These are phyloP conservation scores for Epiperipatus broadwayi DNA, from an alignment of 2,888 invertebrate genomes.

Conservation along the genomic window DNA sequence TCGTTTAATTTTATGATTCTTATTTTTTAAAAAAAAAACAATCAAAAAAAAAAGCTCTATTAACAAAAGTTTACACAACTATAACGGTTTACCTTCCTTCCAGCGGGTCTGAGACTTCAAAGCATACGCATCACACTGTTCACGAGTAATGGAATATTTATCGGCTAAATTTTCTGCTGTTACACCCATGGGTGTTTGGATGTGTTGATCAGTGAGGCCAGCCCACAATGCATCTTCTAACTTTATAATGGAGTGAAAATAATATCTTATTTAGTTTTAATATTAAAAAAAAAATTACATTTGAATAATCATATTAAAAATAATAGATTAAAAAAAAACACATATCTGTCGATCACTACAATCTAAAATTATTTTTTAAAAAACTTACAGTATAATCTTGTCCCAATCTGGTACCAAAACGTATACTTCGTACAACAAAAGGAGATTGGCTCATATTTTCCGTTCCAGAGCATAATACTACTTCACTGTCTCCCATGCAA, in stretches of 20 bases:
- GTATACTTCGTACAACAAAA: slow-evolving; percentile 55
- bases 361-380: too few species aligned
- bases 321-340: too few species aligned
- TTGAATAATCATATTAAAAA: slow-evolving; percentile 1
- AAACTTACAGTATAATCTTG: slow-evolving; percentile 33
- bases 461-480: slow-evolving; percentile 72
- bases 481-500: slow-evolving; percentile 54
- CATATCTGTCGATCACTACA: too few species aligned
- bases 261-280: not conserved
- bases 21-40: too few species aligned
- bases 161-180: slow-evolving; percentile 84
- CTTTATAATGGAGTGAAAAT: slow-evolving; percentile 19
- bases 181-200: slow-evolving; percentile 81
- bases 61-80: too few species aligned
- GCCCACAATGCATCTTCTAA: slow-evolving; percentile 81
- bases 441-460: slow-evolving; percentile 93
- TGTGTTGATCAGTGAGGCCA: slow-evolving; percentile 65
- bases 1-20: too few species aligned
- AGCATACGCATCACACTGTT: slow-evolving; percentile 68
- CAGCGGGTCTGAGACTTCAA: slow-evolving; percentile 64
- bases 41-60: too few species aligned
- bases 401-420: slow-evolving; percentile 75
- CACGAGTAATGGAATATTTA: slow-evolving; percentile 55
- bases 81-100: slow-evolving; percentile 59
- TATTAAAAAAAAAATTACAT: slow-evolving; percentile 11